Evolutionary conservation across 2,888 invertebrate species (phyloP), one percentile per base, ranked within the genome.

Genomic region (Melinopterus prodromus): DNA sequence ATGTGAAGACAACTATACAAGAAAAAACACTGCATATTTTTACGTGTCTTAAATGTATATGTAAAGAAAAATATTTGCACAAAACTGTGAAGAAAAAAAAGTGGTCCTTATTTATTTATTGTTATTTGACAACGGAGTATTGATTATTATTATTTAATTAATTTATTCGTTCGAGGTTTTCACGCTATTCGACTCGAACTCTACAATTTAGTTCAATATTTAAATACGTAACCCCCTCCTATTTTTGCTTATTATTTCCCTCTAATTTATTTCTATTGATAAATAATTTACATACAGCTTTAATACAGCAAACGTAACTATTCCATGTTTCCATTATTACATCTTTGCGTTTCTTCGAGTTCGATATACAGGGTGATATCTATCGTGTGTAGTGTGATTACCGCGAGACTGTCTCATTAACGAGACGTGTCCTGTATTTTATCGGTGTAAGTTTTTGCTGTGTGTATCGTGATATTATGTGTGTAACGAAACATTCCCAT

Each of bases 401-500:
- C 7, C 53, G 5, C 53, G 53, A 53, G 7, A 12, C 9, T 12
- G 53, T 53, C 26, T 26, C 3, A 26, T 26, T 26, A 26, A 26
- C 26, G 26, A 53, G 53, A 53, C 53, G 53, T 53, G 53, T 53
- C 53, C 12, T 53, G 53, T 12, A 53, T 53, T 53, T 53, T 53
- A 53, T 53, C 53, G 1, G 12, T 53, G 53, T 53, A 53, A 53
- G 53, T 53, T 26, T 26, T 26, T 26, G 26, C 26, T 53, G 53
- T 53, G 53, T 53, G 53, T 53, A 53, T 53, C 53, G 53, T 53
- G 53, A 53, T 53, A 53, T 53, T 53, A 53, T 12, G 53, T 53
- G 53, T 53, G 53, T 53, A 53, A 53, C 53, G 53, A 53, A 53
- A 53, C 53, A 53, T 53, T 53, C 53, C 53, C 53, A 53, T 53